Evolutionary conservation across 1,140 invertebrate genomes (phyloP).

Genomic region (Orius laevigatus): DNA sequence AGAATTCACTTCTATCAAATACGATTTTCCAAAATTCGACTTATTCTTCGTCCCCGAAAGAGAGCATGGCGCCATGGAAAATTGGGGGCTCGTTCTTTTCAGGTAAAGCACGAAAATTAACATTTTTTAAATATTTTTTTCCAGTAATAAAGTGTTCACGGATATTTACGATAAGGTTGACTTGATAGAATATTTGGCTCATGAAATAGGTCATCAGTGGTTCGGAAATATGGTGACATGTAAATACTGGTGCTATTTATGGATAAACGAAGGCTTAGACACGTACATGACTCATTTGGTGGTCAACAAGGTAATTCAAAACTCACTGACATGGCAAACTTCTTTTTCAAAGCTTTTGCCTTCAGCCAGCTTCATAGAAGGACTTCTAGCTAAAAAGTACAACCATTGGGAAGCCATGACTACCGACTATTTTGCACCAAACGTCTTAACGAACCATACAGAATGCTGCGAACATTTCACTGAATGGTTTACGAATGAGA

Average conservation of each 20-base stretch:
- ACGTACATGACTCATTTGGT: conserved; percentile 17
- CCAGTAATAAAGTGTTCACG: too few species aligned
- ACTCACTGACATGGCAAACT: too few species aligned
- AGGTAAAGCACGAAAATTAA: conserved; percentile 22
- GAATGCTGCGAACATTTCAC: not conserved
- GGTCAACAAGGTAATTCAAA: too few species aligned
- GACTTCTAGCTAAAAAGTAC: not conserved
- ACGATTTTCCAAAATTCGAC: conserved; percentile 38
- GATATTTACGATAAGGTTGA: too few species aligned
- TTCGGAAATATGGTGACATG: conserved; percentile 32
- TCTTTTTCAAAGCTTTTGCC: not conserved
- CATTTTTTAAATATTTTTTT: not conserved
- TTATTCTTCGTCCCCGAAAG: conserved; percentile 55
- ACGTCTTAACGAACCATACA: not conserved
- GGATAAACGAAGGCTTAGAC: conserved; percentile 26
- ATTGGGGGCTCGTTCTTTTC: conserved; percentile 36
- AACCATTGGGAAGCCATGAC: not conserved
- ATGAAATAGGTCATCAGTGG: conserved; percentile 16
- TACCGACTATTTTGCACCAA: not conserved
- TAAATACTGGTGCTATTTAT: conserved; percentile 31
- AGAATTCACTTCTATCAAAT: conserved; percentile 24
- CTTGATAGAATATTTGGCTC: not conserved
- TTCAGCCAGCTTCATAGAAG: not conserved
- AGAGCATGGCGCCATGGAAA: conserved; percentile 49
- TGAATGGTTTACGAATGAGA: not conserved